Conservation (phyloP, 2,113 vertebrate species). For the Otis tarda region DNA sequence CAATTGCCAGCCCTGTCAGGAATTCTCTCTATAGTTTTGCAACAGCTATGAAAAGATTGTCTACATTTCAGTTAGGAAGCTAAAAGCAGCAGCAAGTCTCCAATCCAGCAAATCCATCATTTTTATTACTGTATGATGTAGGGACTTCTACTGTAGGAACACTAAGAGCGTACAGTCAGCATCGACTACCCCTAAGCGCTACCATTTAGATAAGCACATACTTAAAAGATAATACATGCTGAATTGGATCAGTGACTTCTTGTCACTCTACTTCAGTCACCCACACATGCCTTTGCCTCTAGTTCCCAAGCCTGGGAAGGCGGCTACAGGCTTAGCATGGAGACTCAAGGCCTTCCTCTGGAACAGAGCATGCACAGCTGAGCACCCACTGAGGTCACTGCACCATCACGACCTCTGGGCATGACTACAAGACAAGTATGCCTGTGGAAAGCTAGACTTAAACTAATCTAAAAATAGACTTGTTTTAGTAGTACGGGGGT, state of each 20-base stretch:
- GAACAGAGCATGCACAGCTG: not conserved
- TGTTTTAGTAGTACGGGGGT: not conserved
- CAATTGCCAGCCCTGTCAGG: rapidly evolving
- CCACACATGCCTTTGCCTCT: not conserved
- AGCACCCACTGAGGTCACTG: not conserved
- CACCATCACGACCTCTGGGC: rapidly evolving
- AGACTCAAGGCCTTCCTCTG: not conserved
- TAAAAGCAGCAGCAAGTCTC: not conserved
- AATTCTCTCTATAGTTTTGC: not conserved
- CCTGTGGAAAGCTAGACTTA: not conserved
- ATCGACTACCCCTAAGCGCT: not conserved
- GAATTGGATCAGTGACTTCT: not conserved
- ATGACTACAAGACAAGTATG: not conserved
- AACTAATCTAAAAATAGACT: not conserved
- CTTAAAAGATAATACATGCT: not conserved
- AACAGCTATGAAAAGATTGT: not conserved
- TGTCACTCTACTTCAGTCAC: not conserved
- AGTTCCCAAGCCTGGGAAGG: not conserved
- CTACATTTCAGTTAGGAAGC: not conserved
- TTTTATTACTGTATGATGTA: not conserved
- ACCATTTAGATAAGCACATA: not conserved
- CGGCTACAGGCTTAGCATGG: not conserved
- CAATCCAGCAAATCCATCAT: not conserved
- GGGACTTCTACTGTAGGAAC: not conserved
- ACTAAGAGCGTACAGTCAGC: not conserved